Percentiles rank a stretch among this genome's conserved stretches.
These are phyloP conservation scores for Pituophis catenifer DNA, from an alignment of 2,113 vertebrate genomes.

Conservation along the genomic window DNA sequence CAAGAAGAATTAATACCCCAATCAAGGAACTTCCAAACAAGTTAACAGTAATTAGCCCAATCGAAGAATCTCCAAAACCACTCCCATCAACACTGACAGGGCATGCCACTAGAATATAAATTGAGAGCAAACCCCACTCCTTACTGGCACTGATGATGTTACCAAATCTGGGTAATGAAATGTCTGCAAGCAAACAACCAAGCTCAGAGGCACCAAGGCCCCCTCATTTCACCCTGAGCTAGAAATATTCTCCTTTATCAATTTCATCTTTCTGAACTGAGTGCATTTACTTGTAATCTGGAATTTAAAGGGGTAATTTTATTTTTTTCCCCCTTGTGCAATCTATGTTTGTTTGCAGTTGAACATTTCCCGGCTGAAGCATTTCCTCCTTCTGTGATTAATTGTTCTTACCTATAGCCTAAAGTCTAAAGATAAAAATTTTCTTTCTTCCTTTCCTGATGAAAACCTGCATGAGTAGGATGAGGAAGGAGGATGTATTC, in stretches of 20 bases:
- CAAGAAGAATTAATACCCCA: not conserved
- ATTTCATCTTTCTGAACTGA: not conserved
- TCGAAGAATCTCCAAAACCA: not conserved
- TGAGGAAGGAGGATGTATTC: not conserved
- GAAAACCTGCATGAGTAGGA: not conserved
- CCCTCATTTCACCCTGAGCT: not conserved
- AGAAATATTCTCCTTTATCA: not conserved
- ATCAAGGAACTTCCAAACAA: not conserved
- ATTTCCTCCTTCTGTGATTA: not conserved
- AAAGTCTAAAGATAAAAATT: not conserved
- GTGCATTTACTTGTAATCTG: not conserved
- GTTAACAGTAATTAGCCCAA: not conserved
- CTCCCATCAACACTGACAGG: not conserved
- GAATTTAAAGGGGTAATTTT: not conserved
- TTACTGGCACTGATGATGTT: not conserved
- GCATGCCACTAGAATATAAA: too few relatives aligned
- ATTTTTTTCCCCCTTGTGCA: not conserved
- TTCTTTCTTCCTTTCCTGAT: not conserved
- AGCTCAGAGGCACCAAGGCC: not conserved
- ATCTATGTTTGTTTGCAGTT: not conserved
- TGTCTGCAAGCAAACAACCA: not conserved
- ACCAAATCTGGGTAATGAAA: not conserved
- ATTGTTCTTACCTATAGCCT: not conserved
- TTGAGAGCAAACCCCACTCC: not conserved
- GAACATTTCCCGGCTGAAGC: not conserved